A percentile compares a stretch with the other conserved stretches of the same genome.
phyloP scores from a whole-genome alignment of 2,888 invertebrate genomes.

The Rhingia campestris region DNA sequence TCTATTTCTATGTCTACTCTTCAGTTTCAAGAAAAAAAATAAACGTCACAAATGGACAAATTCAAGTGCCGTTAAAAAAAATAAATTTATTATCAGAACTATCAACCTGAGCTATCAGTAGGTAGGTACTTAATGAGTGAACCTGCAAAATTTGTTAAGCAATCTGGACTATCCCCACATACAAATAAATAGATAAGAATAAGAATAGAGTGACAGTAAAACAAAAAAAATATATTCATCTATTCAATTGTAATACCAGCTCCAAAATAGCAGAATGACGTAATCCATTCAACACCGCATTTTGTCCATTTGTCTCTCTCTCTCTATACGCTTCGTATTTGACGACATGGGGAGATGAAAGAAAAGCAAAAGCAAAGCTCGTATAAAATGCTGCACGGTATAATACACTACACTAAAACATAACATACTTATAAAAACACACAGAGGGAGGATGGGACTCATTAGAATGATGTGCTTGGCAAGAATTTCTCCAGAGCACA shows the following conservation, averaged over 20 bases:
- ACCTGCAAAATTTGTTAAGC: neutral
- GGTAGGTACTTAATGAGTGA: neutral
- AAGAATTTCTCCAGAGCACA: slow-evolving; percentile 36
- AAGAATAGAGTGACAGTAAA: slow-evolving; percentile 24
- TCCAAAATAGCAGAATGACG: slow-evolving; percentile 80
- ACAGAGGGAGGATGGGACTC: slow-evolving; percentile 41
- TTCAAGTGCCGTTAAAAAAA: no score
- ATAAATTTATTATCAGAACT: no score
- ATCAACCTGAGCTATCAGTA: no score
- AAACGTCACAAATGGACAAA: no score
- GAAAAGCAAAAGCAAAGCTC: slow-evolving; percentile 12
- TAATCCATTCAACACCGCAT: slow-evolving; percentile 74
- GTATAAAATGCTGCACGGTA: neutral
- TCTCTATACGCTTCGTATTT: neutral
- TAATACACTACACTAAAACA: slow-evolving; percentile 26
- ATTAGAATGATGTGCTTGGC: slow-evolving; percentile 30
- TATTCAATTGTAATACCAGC: slow-evolving; percentile 77
- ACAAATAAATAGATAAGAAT: neutral
- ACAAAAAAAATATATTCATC: slow-evolving; percentile 9
- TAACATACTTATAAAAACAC: slow-evolving; percentile 49
- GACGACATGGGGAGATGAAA: slow-evolving; percentile 12
- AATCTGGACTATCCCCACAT: neutral
- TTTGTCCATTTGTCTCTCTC: slow-evolving; percentile 30
- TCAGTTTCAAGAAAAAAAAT: no score
- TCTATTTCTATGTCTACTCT: no score